Conservation (phyloP, 2,113 vertebrate genomes). For the Megaceryle torquata region DNA sequence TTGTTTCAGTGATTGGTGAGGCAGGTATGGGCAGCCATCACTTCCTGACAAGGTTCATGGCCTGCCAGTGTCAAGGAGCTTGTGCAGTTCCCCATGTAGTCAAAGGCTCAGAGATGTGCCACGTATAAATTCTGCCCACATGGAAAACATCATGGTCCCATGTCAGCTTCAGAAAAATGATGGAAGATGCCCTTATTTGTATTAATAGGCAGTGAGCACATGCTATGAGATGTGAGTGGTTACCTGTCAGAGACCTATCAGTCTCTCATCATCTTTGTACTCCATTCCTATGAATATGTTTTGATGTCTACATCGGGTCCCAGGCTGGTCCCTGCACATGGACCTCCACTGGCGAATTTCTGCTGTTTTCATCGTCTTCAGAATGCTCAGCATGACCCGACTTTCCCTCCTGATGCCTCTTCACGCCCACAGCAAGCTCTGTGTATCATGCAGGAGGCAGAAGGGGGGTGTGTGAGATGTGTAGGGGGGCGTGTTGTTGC, state of each 20-base stretch:
- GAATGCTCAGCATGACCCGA: neutral
- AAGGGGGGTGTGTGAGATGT: fast-evolving
- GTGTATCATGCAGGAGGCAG: fast-evolving
- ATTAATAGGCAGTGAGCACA: neutral
- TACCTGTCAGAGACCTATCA: neutral
- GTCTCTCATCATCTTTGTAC: neutral
- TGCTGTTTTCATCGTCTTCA: neutral
- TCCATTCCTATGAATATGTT: neutral
- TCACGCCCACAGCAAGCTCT: neutral
- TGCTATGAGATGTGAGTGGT: too few relatives aligned
- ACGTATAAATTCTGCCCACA: neutral
- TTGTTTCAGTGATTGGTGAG: neutral
- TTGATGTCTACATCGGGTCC: neutral
- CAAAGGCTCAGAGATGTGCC: neutral
- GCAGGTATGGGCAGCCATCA: neutral
- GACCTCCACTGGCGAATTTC: neutral
- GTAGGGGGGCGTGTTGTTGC: neutral
- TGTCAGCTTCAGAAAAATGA: neutral
- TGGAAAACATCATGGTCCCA: neutral
- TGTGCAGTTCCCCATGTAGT: fast-evolving
- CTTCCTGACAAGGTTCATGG: neutral
- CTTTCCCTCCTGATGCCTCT: neutral
- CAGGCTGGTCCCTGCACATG: neutral
- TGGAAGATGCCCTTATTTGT: neutral
- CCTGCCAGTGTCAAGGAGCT: neutral